Conservation (phyloP, 1,140 invertebrate genomes). For the Penaeus japonicus region DNA sequence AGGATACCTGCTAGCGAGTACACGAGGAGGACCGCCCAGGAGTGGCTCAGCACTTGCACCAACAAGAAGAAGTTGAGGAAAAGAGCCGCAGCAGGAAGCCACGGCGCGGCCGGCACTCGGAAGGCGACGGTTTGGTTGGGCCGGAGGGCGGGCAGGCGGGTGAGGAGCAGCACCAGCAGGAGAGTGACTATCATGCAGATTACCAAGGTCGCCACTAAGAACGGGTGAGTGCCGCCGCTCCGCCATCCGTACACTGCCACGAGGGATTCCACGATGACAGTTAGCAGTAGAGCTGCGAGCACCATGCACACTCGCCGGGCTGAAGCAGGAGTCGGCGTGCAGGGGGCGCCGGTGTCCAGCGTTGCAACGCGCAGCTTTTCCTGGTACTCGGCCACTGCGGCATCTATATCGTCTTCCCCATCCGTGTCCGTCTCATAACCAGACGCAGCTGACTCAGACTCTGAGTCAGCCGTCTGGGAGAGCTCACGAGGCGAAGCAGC, state of each 20-base stretch:
- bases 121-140: slow-evolving; percentile 1
- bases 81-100: slow-evolving; percentile 43
- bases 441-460: slow-evolving; percentile 14
- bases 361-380: slow-evolving; percentile 41
- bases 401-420: slow-evolving; percentile 42
- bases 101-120: slow-evolving; percentile 35
- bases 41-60: slow-evolving; percentile 41
- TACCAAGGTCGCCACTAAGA: neutral
- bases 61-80: slow-evolving; percentile 34
- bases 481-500: neutral
- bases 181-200: neutral
- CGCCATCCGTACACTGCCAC: slow-evolving; percentile 13
- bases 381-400: slow-evolving; percentile 32
- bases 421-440: slow-evolving; percentile 24
- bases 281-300: neutral
- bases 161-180: neutral
- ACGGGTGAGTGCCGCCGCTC: neutral
- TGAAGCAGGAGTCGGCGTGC: neutral
- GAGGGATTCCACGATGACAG: neutral
- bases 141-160: slow-evolving; percentile 13
- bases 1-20: slow-evolving; percentile 23
- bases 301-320: slow-evolving; percentile 27
- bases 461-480: neutral
- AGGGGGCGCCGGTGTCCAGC: neutral
- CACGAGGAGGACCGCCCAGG: slow-evolving; percentile 1